phyloP scores from a whole-genome alignment of 2,888 invertebrate species.

The Punctoribates punctum region DNA sequence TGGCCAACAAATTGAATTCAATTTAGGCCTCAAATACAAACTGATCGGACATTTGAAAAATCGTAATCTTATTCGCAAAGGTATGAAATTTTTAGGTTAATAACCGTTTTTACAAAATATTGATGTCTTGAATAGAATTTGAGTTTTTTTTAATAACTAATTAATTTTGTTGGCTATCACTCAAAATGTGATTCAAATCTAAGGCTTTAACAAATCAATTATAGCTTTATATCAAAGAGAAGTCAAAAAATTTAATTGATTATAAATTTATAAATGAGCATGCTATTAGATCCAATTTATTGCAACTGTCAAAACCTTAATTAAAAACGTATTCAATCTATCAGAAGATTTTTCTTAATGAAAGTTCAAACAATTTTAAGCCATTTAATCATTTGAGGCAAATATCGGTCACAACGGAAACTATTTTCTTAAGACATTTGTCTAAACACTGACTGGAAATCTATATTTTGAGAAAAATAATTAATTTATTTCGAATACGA shows the following conservation, averaged over 20 bases:
- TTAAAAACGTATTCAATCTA: no score
- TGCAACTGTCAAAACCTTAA: no score
- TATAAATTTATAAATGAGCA: not conserved
- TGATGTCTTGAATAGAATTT: not conserved
- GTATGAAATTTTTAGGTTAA: not conserved
- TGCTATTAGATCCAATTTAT: no score
- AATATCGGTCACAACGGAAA: no score
- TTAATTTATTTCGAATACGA: no score
- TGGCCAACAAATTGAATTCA: conserved; percentile 15
- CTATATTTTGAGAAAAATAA: no score
- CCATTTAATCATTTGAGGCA: no score
- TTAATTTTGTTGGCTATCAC: not conserved
- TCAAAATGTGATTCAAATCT: not conserved
- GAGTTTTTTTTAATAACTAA: not conserved
- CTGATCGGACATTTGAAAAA: conserved; percentile 16
- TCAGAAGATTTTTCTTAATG: no score
- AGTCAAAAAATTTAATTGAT: not conserved
- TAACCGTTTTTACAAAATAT: not conserved
- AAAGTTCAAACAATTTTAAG: no score
- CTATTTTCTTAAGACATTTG: no score
- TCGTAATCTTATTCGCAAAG: conserved; percentile 19
- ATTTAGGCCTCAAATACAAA: not conserved
- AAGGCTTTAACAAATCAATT: not conserved
- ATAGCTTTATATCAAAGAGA: not conserved
- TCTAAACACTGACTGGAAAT: no score